Base-by-base conservation (phyloP, 2,113 vertebrate species). In the Geothlypis trichas region DNA sequence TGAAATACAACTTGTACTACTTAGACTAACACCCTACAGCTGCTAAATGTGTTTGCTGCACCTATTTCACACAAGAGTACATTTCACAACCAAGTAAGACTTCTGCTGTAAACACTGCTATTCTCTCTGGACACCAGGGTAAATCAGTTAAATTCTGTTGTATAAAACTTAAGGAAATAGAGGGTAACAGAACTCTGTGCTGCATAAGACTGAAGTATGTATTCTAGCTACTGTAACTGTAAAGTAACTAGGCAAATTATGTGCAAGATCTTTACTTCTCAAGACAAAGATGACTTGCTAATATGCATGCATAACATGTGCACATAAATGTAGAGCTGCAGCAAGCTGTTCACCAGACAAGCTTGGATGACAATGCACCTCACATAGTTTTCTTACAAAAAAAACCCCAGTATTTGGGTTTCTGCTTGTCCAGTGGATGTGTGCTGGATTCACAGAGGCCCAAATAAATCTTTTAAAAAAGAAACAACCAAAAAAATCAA, bases 221-320 rank as follows among this genome's bases (percentile, higher is more conserved):
- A 74, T 86, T 95, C 87, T 86, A 94, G 83, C 88, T 89, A 91
- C 91, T 88, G 85, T 95, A 96, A 97, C 91, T 93, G 86, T 90
- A 96, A 97, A 97, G 92, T 78, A 96, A 97, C 87, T 51, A 96
- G 93, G 96, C 89, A 96, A 96, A 96, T 96, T 94, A 89, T 95
- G 97, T 96, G 93, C 91, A 96, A 97, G 88, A 97, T 96, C 95
- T 96, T 97, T 96, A 92, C 94, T 96, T 90, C 94, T 92, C 87
- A 97, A 97, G 97, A 97, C 97, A 97, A 97, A 97, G 97, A 97
- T 97, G 97, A 97, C 94, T 97, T 96, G 95, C 94, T 97, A 97
- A 97, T 91, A 95, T 93, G 90, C 95, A 97, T 95, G 96, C 97
- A 92, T 96, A 97, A 95, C 93, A 95, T 91, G 92, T 83, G 90